phyloP scores from a whole-genome alignment of 2,113 vertebrate genomes.

The Lonchura striata region DNA sequence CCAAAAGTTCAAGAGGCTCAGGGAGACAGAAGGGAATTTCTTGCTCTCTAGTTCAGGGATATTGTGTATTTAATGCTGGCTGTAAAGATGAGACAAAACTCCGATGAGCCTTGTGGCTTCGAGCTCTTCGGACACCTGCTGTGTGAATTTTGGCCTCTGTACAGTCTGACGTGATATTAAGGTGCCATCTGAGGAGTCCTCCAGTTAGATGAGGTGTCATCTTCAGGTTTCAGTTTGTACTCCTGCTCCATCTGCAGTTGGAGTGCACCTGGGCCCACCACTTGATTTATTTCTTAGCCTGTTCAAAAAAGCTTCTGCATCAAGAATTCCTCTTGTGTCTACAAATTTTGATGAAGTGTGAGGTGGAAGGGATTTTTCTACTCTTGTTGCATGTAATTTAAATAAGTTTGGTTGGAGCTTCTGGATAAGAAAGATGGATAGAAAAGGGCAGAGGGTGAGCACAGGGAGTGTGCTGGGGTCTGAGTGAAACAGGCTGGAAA shows the following conservation, averaged over 20 bases:
- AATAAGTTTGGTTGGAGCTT: background rate
- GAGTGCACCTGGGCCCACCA: background rate
- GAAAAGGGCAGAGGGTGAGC: background rate
- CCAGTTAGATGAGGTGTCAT: background rate
- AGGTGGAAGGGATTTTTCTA: background rate
- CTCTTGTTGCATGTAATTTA: background rate
- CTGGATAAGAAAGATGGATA: background rate
- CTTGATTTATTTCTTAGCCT: background rate
- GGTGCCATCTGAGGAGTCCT: background rate
- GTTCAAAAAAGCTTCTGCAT: background rate
- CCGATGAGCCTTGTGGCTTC: background rate
- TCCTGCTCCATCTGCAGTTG: background rate
- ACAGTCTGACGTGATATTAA: background rate
- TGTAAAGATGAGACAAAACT: background rate
- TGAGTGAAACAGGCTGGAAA: rapidly evolving
- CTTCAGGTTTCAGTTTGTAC: background rate
- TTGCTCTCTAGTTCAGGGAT: background rate
- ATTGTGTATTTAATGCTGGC: background rate
- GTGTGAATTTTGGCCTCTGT: background rate
- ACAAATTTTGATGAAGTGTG: background rate
- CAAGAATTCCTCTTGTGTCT: background rate
- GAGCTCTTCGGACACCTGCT: background rate
- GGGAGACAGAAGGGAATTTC: background rate
- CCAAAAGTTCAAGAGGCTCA: constrained; percentile 26
- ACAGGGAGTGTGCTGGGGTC: rapidly evolving